Evolutionary conservation across 2,113 vertebrate genomes (phyloP).

Genomic region (Mastomys coucha): DNA sequence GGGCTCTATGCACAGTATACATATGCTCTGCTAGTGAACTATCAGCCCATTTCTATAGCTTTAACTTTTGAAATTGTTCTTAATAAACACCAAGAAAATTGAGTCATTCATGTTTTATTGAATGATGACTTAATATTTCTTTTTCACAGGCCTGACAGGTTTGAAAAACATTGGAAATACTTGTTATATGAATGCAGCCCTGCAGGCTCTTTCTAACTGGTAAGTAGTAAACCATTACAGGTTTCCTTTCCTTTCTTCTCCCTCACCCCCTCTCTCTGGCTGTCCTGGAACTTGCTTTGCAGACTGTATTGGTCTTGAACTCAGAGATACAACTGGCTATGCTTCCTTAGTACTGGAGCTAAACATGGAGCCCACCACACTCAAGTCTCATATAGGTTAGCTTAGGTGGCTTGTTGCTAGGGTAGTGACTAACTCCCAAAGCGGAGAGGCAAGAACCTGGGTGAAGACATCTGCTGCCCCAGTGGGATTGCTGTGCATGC

Average conservation of each 20-base stretch:
- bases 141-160: constrained; percentile 94
- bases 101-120: constrained; percentile 35
- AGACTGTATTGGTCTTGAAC: neutral
- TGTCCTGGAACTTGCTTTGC: neutral
- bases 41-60: neutral
- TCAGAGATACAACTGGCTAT: neutral
- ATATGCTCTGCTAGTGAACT: neutral
- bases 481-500: neutral
- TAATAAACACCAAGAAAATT: neutral
- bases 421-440: neutral
- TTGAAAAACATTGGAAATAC: constrained; percentile 99
- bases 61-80: constrained; percentile 16
- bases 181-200: constrained; percentile 99
- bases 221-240: constrained; percentile 83
- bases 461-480: neutral
- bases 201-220: constrained; percentile 99
- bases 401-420: neutral
- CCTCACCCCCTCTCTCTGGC: neutral
- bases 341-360: neutral
- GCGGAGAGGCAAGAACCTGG: neutral
- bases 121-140: constrained; percentile 64
- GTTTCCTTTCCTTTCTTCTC: neutral
- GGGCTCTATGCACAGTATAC: too few species aligned
- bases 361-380: neutral
- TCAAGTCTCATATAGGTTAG: neutral